Evolutionary conservation across 1,140 invertebrate genomes (phyloP).

Genomic region (Thalassaphorura encarpata): DNA sequence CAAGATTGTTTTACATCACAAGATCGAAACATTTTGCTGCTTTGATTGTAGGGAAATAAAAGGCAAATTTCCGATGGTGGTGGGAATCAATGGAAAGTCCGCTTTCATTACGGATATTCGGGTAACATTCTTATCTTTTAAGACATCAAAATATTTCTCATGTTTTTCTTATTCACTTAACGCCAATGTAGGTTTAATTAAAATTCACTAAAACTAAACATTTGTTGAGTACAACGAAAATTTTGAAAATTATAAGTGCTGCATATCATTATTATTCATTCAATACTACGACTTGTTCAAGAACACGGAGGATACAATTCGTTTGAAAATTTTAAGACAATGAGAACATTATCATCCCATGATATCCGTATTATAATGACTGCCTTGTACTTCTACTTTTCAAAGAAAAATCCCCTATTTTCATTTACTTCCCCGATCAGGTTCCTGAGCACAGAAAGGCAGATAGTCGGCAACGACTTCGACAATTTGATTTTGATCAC

Average conservation of each 20-base stretch:
- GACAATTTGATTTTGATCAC: conserved; percentile 58
- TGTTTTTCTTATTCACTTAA: no score
- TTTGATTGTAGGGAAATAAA: conserved; percentile 17
- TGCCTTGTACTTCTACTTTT: no score
- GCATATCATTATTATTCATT: neutral
- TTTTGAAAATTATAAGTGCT: no score
- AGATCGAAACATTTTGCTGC: neutral
- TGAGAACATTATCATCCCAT: no score
- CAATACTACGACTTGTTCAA: neutral
- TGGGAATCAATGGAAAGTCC: conserved; percentile 21
- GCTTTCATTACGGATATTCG: conserved; percentile 32
- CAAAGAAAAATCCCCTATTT: neutral
- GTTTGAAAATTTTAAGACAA: no score
- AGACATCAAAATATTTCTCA: no score
- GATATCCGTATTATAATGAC: no score
- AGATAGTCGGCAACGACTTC: conserved; percentile 53
- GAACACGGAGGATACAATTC: neutral
- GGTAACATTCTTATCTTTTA: conserved; percentile 8
- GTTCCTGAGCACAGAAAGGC: conserved; percentile 51
- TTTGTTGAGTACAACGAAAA: no score
- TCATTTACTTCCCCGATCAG: conserved; percentile 37
- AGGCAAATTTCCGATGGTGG: conserved; percentile 20
- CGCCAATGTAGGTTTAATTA: no score
- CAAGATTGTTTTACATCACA: no score
- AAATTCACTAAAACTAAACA: no score